These are phyloP conservation scores for Adelosebastes latens DNA, from an alignment of 2,797 vertebrate genomes.

Conservation along the genomic window DNA sequence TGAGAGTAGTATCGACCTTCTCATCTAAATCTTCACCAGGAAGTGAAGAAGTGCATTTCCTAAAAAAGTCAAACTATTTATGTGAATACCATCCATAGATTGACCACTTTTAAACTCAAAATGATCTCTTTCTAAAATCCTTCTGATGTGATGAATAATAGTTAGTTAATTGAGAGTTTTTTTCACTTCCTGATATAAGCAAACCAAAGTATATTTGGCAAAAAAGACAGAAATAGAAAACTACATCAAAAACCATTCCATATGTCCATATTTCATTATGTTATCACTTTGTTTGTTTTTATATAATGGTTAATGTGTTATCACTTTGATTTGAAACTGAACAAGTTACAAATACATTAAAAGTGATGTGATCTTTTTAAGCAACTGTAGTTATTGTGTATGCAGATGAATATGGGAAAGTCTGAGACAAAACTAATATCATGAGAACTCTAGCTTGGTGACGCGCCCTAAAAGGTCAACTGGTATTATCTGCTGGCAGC, in stretches of 20 bases:
- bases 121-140: background rate
- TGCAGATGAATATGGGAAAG: slow-evolving; percentile 52
- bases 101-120: background rate
- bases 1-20: background rate
- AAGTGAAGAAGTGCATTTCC: background rate
- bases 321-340: background rate
- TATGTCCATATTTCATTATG: background rate
- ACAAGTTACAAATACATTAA: background rate
- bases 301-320: background rate
- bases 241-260: background rate
- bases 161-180: background rate
- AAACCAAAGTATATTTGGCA: background rate
- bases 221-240: background rate
- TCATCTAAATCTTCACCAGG: background rate
- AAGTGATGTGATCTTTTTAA: slow-evolving; percentile 33
- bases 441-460: slow-evolving; percentile 35
- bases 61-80: background rate
- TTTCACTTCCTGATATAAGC: background rate
- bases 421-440: slow-evolving; percentile 47
- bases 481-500: slow-evolving; percentile 45
- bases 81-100: background rate
- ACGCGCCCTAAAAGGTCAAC: slow-evolving; percentile 53
- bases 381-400: slow-evolving; percentile 61
- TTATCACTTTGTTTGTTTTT: background rate
- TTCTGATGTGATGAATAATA: no score